Conservation (phyloP, 37 sponge, comb jelly and placozoan genomes). For the Aplysina aerophoba region DNA sequence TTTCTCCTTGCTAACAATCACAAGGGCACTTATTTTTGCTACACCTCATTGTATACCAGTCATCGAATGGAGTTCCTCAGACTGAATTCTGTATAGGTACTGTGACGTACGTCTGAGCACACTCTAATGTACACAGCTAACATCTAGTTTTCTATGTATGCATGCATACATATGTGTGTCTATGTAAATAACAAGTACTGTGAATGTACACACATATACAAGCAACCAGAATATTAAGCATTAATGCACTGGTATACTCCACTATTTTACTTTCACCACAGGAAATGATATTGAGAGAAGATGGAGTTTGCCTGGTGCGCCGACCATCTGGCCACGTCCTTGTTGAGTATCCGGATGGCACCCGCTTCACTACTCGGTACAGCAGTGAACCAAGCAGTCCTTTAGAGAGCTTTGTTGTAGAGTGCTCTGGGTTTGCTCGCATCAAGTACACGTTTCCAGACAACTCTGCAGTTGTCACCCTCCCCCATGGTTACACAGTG, state of each 20-base stretch:
- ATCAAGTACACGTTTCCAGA: conserved; percentile 49
- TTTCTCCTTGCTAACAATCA: too few species aligned
- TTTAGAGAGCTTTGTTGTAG: conserved; percentile 34
- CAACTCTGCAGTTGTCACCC: background rate
- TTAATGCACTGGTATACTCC: too few species aligned
- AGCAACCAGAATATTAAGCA: background rate
- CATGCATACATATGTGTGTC: conserved; percentile 8
- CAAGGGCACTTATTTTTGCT: too few species aligned
- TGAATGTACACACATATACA: conserved; percentile 5
- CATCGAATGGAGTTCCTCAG: too few species aligned
- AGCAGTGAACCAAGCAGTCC: background rate
- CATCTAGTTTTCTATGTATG: background rate
- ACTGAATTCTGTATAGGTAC: too few species aligned
- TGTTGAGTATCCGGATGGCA: conserved; percentile 88
- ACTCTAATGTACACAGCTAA: background rate
- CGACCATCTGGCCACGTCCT: conserved; percentile 68
- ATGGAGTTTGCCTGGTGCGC: conserved; percentile 62
- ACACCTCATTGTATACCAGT: too few species aligned
- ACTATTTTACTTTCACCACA: conserved; percentile 19
- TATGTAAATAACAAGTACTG: background rate
- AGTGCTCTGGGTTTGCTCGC: conserved; percentile 82
- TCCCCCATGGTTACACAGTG: background rate
- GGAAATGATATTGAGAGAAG: conserved; percentile 83
- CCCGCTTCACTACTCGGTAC: conserved; percentile 73
- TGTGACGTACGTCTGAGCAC: too few species aligned